Percentiles rank a stretch among this genome's conserved stretches.
These are phyloP conservation scores for Tipula vernalis DNA, from an alignment of 2,888 invertebrate genomes.

Conservation along the genomic window DNA sequence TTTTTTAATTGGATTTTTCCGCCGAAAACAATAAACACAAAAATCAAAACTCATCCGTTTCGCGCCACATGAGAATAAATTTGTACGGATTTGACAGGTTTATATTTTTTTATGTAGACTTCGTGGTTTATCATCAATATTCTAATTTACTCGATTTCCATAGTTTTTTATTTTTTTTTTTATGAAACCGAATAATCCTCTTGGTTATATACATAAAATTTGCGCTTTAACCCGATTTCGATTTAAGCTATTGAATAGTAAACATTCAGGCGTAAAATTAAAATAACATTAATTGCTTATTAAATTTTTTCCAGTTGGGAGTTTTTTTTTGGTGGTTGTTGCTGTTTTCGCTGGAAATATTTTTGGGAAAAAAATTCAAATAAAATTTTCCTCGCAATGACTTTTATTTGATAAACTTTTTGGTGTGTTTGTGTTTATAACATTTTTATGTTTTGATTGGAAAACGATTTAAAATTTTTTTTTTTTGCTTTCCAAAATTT, in stretches of 20 bases:
- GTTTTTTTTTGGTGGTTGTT: not conserved
- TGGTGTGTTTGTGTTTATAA: not conserved
- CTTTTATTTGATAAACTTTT: not conserved
- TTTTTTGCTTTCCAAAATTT: not conserved
- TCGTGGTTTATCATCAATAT: not conserved
- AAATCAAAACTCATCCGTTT: not conserved
- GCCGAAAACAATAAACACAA: not conserved
- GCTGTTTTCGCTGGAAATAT: not conserved
- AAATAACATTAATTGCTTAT: not conserved
- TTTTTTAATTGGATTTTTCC: not conserved
- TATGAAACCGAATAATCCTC: not conserved
- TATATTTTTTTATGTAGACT: not conserved
- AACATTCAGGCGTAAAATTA: not conserved
- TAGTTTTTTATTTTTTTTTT: not conserved
- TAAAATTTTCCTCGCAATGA: not conserved
- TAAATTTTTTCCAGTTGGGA: not conserved
- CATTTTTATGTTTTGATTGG: not conserved
- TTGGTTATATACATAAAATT: not conserved
- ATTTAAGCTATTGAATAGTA: not conserved
- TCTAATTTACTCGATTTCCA: not conserved
- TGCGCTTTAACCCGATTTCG: not conserved
- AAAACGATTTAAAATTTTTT: not conserved
- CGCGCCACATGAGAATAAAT: not conserved
- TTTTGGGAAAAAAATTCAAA: not conserved
- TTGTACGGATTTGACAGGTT: not conserved